Conservation (phyloP, 2,113 vertebrate genomes). For the Sprattus sprattus region DNA sequence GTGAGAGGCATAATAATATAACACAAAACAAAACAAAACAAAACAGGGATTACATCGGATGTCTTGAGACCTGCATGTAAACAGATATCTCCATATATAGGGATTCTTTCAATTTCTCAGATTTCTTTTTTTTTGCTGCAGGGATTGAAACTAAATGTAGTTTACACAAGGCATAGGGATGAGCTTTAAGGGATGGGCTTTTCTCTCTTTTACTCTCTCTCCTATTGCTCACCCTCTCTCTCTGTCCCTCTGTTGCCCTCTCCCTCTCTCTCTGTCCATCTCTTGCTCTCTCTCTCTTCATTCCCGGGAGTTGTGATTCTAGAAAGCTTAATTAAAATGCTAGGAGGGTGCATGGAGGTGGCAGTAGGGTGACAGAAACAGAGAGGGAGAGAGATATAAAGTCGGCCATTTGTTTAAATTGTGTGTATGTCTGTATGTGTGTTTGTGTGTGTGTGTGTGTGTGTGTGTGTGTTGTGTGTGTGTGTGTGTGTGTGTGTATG, state of each 20-base stretch:
- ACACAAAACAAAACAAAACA: not conserved
- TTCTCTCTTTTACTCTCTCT: not conserved
- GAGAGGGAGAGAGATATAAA: not conserved
- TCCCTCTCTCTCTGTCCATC: not conserved
- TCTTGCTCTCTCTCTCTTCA: not conserved
- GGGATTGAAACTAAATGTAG: not conserved
- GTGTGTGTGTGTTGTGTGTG: not conserved
- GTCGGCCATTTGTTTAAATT: not conserved
- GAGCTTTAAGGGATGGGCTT: not conserved
- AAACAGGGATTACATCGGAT: not conserved
- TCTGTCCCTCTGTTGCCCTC: not conserved
- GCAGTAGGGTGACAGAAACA: not conserved
- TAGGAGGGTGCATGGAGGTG: not conserved
- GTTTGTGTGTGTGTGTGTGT: not conserved
- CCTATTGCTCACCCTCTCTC: not conserved
- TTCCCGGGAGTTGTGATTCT: not conserved
- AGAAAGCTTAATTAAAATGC: slow-evolving; percentile 5
- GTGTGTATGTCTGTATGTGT: not conserved
- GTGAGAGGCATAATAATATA: not conserved
- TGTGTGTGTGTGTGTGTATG: not conserved
- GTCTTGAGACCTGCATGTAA: not conserved
- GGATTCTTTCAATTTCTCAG: not conserved
- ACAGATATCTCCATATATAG: not conserved
- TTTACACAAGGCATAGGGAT: not conserved
- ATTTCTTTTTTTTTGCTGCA: not conserved